Base-by-base conservation (phyloP, 2,797 vertebrate species). In the Lepus townsendii region DNA sequence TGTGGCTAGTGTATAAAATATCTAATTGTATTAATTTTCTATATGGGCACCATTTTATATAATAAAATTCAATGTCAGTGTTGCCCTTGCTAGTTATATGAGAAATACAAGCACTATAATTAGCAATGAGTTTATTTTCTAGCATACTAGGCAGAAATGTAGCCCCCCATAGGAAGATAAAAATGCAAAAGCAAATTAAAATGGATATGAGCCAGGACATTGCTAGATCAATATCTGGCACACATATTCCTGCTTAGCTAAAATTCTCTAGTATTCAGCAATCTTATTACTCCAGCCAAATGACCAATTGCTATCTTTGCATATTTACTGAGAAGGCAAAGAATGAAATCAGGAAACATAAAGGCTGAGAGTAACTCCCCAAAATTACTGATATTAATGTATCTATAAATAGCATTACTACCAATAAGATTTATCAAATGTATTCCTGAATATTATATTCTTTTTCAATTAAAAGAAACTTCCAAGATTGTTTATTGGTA, bases 101-200 rank as follows among this genome's bases (percentile, higher is more conserved):
- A 94, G 27, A 96, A 96, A 96, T 95, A 92, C 27, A 97, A 52
- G 68, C 42, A 42, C 75, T 97, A 93, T 97, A 97, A 96, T 95
- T 96, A 96, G 57, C 66, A 97, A 82, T n/a, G 69, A 73, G 38
- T 95, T 97, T 72, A 94, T 96, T 97, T 98, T 97, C 72, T 73
- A 96, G 32, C 38, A 87, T 75, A 92, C 76, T 95, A 93, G 79
- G 90, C 96, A 97, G 78, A 98, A 96, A 91, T 93, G 65, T 69
- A 95, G 26, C 30, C 92, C 93, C 92, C 62, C 52, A 77, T 32
- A 96, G 96, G 73, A 97, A 96, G 88, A 65, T 96, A 97, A 96
- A 96, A 97, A 97, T 96, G 87, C 86, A 96, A 97, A 95, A 96
- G 92, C 83, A 98, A 97, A 97, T 97, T 97, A 97, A 97, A 97